Evolutionary conservation across 2,888 invertebrate genomes (phyloP), one percentile per base, ranked within the genome.

Genomic region (Ypsolopha sequella): DNA sequence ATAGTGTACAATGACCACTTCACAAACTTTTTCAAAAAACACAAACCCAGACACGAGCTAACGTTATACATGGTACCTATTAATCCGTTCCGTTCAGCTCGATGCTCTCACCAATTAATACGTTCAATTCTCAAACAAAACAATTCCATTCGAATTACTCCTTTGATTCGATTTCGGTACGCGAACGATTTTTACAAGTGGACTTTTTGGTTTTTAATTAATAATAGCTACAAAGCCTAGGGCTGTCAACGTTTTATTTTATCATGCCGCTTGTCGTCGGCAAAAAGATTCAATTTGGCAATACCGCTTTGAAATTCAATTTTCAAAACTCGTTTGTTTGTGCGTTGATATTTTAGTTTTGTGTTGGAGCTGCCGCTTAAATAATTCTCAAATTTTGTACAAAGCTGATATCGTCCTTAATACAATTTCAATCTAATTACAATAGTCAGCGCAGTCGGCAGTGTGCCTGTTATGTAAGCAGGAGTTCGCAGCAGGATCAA

Each of bases 111-210:
- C 49, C 50, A 50, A 50, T 50, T 50, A 43, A 41, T 43, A 24
- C 24, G 24, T 24, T 43, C 50, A 36, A 50, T 50, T 41, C 50
- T 43, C 36, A 50, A 50, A 50, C 50, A 50, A 50, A 50, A 50
- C 64, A 63, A 70, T 77, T 79, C 74, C 78, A 71, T 73, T 69
- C 69, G 75, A 79, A 73, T 77, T 68, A 71, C 65, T 74, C 73
- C 73, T 79, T 80, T 80, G 74, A 80, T 77, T 77, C 74, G 66
- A 74, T 77, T 75, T 59, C 66, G 64, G 34, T 13, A 24, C 43
- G 35, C 50, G 38, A 45, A 24, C 45, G 8, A 43, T 48, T 48
- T 48, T 50, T 43, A 50, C 41, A 41, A 36, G 41, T 35, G 7
- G 24, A 8, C 34, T 43, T 50, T 48, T 48, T 35, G 41, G 41